Base-by-base conservation (phyloP, 1,140 invertebrate species). In the Drosophila saltans region DNA sequence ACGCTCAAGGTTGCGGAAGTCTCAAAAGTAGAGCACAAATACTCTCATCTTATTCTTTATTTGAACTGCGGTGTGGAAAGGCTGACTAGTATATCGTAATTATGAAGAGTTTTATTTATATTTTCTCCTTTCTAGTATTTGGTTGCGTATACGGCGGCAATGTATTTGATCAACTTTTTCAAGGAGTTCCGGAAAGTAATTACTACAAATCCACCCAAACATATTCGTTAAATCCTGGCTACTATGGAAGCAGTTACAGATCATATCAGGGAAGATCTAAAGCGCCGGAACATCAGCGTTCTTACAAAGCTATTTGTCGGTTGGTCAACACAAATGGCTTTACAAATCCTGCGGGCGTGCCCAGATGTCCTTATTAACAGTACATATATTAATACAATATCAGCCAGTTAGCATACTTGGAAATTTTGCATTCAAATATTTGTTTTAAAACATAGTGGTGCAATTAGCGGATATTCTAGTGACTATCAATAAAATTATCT, bases 271-370 rank as follows among this genome's bases (percentile, higher is more conserved):
- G 16, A 11, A 48, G 40, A 39, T 24, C 43, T 10, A 55, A 67
- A 6, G 28, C 30, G 2, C 56, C 33, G 26, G 30, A 74, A 7
- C 68, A 66, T 2, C 61, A 78, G 9, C 78, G 81, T 0, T 80
- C 81, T 2, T 91, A 91, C 45, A 89, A 91, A 55, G 81, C 89
- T n/a, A 91, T 91, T 21, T 91, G 89, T 11, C 75, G 72, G 10
- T 5, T 91, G 48, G 84, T 91, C 8, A 78, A 91, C 41, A 69
- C 68, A n/a, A 90, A 91, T 66, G 89, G 81, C 5, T 91, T 91
- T 7, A 69, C 75, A 3, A 91, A 91, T 74, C 89, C 90, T 0
- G 75, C 74, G 5, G 67, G 60, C 41, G 73, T 91, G 2, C 90
- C 89, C 0, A 68, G 62, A 36, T 91, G 89, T 76, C 81, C 81